Evolutionary conservation across 2,797 vertebrate species (phyloP).

Genomic region (Pteronotus mesoamericanus): DNA sequence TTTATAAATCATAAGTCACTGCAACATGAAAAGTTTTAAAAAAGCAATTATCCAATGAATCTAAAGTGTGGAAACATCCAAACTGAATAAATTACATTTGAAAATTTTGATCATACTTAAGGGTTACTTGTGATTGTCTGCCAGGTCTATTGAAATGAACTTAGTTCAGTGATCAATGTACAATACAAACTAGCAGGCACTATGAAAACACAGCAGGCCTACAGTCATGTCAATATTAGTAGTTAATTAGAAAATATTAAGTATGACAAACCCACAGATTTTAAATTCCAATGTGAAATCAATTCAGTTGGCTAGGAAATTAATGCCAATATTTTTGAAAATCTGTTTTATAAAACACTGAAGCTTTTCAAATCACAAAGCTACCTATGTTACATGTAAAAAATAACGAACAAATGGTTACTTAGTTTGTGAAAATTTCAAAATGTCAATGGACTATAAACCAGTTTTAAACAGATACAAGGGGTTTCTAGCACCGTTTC

Average conservation of each 20-base stretch:
- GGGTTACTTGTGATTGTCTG: constrained; percentile 17
- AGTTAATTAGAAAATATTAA: constrained; percentile 21
- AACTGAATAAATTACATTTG: neutral
- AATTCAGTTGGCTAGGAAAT: neutral
- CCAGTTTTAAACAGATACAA: neutral
- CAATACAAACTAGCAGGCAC: neutral
- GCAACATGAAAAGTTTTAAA: neutral
- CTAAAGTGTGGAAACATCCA: neutral
- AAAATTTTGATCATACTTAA: neutral
- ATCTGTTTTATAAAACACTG: neutral
- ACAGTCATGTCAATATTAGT: neutral
- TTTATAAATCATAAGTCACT: neutral
- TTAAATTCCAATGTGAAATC: constrained; percentile 26
- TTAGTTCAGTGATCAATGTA: neutral
- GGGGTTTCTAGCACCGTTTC: neutral
- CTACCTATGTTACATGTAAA: neutral
- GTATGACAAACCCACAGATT: neutral
- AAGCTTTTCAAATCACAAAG: constrained; percentile 36
- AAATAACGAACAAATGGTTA: neutral
- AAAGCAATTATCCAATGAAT: constrained; percentile 17
- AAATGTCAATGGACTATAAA: neutral
- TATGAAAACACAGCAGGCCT: neutral
- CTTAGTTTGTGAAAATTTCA: neutral
- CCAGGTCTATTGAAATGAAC: neutral
- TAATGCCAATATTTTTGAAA: neutral